These are phyloP conservation scores for Myotis myotis DNA, from an alignment of 2,797 vertebrate species.

Conservation along the genomic window DNA sequence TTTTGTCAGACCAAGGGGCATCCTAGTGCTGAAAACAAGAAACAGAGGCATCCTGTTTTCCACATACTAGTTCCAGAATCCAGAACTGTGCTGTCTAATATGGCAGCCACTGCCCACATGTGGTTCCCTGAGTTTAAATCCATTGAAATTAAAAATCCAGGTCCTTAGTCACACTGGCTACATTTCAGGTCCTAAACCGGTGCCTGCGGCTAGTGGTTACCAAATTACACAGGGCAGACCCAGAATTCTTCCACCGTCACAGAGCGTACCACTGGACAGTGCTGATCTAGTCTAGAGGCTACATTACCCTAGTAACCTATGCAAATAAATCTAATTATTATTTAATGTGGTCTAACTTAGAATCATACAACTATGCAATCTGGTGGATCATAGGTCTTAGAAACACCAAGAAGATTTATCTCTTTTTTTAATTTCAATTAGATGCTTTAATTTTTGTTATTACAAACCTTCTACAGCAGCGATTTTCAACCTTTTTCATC, in stretches of 20 bases:
- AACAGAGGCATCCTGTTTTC: neutral
- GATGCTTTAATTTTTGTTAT: neutral
- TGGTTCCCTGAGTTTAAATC: neutral
- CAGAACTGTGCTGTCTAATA: neutral
- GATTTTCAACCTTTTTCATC: neutral
- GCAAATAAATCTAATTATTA: neutral
- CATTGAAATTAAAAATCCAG: neutral
- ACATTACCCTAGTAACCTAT: neutral
- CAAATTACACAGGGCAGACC: neutral
- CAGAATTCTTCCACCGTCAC: neutral
- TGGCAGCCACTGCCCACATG: neutral
- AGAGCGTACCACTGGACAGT: neutral
- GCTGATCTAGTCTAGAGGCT: neutral
- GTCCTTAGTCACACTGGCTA: neutral
- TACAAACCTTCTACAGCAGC: neutral
- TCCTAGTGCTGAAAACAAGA: neutral
- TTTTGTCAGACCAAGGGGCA: neutral
- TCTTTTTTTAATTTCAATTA: neutral
- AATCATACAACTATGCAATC: neutral
- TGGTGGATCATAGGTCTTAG: neutral
- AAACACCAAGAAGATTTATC: neutral
- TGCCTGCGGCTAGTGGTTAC: neutral
- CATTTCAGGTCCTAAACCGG: neutral
- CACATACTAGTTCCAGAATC: neutral
- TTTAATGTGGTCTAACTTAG: constrained; percentile 1